phyloP scores from a whole-genome alignment of 2,113 vertebrate species.

The Brienomyrus longianalis region DNA sequence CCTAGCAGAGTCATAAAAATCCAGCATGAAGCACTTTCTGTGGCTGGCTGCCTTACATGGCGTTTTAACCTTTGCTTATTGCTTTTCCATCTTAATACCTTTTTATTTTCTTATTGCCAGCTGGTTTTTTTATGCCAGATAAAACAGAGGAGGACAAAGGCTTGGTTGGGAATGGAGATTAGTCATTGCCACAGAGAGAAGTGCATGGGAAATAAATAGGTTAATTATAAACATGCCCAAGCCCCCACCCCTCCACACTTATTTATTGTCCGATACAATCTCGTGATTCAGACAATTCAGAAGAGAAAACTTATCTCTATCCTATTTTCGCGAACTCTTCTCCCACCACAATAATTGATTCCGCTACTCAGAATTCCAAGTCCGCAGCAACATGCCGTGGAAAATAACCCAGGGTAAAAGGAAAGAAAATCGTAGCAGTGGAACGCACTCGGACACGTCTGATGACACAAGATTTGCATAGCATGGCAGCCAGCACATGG shows the following conservation, averaged over 20 bases:
- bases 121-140: constrained; percentile 43
- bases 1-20: constrained; percentile 28
- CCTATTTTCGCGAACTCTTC: background rate
- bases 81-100: constrained; percentile 41
- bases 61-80: constrained; percentile 40
- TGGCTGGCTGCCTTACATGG: constrained; percentile 37
- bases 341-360: constrained; percentile 19
- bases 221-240: constrained; percentile 17
- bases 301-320: background rate
- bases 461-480: constrained; percentile 16
- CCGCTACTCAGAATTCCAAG: background rate
- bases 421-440: background rate
- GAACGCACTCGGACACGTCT: background rate
- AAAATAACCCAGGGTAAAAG: constrained; percentile 3
- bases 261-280: constrained; percentile 16
- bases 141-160: constrained; percentile 12
- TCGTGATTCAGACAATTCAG: constrained; percentile 9
- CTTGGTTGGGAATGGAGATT: background rate
- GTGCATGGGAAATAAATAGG: background rate
- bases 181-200: background rate
- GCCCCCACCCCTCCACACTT: background rate
- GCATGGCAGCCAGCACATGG: background rate
- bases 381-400: background rate
- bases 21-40: constrained; percentile 35
- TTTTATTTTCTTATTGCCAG: constrained; percentile 12